Evolutionary conservation across 1,140 invertebrate species (phyloP).

Genomic region (Neodiprion pinetum): DNA sequence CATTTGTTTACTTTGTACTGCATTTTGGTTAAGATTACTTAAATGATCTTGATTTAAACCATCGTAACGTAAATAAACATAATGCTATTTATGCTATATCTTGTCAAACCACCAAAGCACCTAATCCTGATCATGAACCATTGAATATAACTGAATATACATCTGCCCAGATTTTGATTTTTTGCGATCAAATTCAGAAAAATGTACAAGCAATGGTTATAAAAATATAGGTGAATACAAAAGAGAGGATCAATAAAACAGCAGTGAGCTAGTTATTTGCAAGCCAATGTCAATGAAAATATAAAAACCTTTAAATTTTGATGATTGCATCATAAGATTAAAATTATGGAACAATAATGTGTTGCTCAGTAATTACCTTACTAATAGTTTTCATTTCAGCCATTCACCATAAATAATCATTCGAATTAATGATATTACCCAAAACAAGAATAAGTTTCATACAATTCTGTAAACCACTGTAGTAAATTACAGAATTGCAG

Average conservation of each 20-base stretch:
- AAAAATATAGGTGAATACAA: conserved; percentile 6
- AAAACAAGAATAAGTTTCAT: neutral
- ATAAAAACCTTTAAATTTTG: neutral
- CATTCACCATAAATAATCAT: neutral
- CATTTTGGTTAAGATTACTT: too few species aligned
- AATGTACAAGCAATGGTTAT: too few species aligned
- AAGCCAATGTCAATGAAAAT: neutral
- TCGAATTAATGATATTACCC: neutral
- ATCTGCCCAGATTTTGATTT: too few species aligned
- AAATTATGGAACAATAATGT: too few species aligned
- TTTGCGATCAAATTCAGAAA: too few species aligned
- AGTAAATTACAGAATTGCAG: conserved; percentile 11
- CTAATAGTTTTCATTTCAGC: neutral
- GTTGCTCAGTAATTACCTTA: too few species aligned
- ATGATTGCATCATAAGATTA: neutral
- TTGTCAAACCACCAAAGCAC: neutral
- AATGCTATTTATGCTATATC: too few species aligned
- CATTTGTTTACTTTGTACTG: neutral
- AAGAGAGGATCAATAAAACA: conserved; percentile 15
- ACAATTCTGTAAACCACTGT: neutral
- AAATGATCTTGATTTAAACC: too few species aligned
- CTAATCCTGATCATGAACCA: neutral
- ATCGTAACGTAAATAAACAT: too few species aligned
- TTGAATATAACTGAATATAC: too few species aligned
- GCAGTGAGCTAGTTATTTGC: neutral